Evolutionary conservation across 2,888 invertebrate species (phyloP), one percentile per base, ranked within the genome.

Genomic region (Drosophila sordidapex): DNA sequence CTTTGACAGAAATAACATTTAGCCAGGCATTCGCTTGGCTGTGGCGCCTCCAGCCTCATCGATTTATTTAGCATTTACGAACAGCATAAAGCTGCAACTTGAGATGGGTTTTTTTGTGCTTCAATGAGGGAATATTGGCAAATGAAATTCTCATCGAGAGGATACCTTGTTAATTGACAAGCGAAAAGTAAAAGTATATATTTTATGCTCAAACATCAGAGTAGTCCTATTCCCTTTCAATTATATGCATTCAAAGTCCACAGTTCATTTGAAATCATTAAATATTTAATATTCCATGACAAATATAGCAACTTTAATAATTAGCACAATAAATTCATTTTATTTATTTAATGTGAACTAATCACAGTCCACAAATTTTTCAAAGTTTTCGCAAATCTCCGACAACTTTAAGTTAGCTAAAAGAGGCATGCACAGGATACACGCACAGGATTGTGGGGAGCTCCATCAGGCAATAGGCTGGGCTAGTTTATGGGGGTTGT

Each of bases 1-100:
- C 90, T 86, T 90, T 76, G 56, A 74, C 74, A 72, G 77, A 87
- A 88, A 83, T 79, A 88, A 81, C 88, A 70, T 81, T 60, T 68
- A 62, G 56, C 70, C 10, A 48, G 56, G 33, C 62, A 46, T 52
- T 38, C 46, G 58, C 43, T n/a, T 36, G 27, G 60, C 51, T 61
- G 33, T 4, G 33, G 33, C 33, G 10, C 27, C 66, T 21, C 36
- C 46, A 57, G 49, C 46, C 72, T 10, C 69, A 85, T 85, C 83
- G 88, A 83, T 83, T 87, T 85, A 84, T 84, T 62, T 77, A 76
- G 64, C 85, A 84, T 76, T 79, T 76, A 69, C 54, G 48, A 49
- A 8, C 57, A 11, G 35, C n/a, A 29, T 56, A 54, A 54, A 60
- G 46, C 53, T 60, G 49, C 27, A 70, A 49, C 15, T 61, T 63